phyloP scores from a whole-genome alignment of 1,140 invertebrate genomes.

The Cryptotermes secundus region DNA sequence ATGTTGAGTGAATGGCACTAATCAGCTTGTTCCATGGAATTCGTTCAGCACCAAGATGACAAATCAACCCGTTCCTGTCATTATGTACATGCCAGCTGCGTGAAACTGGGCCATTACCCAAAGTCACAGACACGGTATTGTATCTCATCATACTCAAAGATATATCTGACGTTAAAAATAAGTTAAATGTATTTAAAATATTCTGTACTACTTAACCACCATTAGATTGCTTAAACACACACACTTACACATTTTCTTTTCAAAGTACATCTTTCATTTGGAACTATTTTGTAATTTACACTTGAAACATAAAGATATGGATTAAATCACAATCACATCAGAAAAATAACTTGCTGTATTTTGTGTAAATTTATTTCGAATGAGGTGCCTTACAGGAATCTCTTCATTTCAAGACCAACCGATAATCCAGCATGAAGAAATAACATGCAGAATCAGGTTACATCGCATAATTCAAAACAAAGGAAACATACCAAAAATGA shows the following conservation, averaged over 20 bases:
- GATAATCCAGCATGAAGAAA: constrained; percentile 26
- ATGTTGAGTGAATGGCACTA: too few species aligned
- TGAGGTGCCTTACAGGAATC: constrained; percentile 27
- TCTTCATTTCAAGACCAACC: constrained; percentile 27
- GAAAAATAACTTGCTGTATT: not conserved
- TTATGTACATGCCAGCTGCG: too few species aligned
- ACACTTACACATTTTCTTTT: too few species aligned
- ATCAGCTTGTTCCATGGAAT: too few species aligned
- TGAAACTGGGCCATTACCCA: too few species aligned
- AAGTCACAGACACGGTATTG: not conserved
- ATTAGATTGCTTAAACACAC: not conserved
- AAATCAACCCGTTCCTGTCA: too few species aligned
- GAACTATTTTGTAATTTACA: not conserved
- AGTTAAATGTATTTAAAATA: constrained; percentile 7
- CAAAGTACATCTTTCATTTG: not conserved
- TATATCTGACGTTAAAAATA: not conserved
- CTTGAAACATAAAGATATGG: not conserved
- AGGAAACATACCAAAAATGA: not conserved
- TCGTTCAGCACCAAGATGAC: too few species aligned
- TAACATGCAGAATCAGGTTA: constrained; percentile 25
- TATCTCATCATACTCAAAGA: too few species aligned
- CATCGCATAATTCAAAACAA: constrained; percentile 18
- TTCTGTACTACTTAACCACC: not conserved
- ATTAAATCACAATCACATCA: not conserved
- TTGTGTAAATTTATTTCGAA: constrained; percentile 29